Conservation (phyloP, 2,888 invertebrate genomes). For the Podabrus alpinus region DNA sequence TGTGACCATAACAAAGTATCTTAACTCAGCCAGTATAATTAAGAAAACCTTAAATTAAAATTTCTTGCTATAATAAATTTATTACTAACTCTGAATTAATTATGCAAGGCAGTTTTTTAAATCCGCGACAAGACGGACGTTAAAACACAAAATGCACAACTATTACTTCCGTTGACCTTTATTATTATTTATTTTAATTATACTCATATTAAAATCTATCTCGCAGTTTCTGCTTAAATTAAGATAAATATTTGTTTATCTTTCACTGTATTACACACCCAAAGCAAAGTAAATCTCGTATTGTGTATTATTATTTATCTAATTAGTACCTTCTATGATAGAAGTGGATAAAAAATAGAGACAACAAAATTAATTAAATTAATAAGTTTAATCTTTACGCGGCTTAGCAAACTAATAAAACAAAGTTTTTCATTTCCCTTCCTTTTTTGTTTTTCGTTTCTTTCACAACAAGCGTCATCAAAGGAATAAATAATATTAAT, state of each 20-base stretch:
- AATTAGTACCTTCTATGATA: not conserved
- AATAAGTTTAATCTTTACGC: no score
- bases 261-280: not conserved
- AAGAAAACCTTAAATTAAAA: not conserved
- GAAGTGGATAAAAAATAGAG: no score
- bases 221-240: not conserved
- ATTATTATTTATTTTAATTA: not conserved
- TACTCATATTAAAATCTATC: not conserved
- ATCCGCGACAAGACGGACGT: not conserved
- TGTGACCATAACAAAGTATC: not conserved
- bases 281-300: not conserved
- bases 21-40: not conserved
- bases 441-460: no score
- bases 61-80: not conserved
- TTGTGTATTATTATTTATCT: not conserved
- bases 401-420: no score
- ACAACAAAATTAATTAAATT: no score
- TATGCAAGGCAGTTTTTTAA: not conserved
- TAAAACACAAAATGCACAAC: not conserved
- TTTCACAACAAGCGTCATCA: no score
- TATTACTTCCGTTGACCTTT: not conserved
- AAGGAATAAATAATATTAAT: no score
- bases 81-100: not conserved
- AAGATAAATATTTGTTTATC: not conserved
- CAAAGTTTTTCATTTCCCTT: no score